Percentiles rank a stretch among this genome's conserved stretches.
Evolutionary conservation across 2,797 vertebrate species (phyloP).

Genomic region (Sebastes melanostomus): DNA sequence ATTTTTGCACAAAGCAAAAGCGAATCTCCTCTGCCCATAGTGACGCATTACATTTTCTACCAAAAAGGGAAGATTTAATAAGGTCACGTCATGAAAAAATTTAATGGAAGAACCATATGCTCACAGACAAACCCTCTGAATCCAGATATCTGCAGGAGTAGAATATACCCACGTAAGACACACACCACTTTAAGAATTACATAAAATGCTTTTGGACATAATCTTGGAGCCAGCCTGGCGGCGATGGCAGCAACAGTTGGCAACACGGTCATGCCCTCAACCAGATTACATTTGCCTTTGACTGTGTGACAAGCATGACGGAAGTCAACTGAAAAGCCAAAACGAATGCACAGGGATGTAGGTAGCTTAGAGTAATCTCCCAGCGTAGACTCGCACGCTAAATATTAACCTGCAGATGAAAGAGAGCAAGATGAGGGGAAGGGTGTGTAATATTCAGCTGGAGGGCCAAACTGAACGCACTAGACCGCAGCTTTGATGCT

Average conservation of each 20-base stretch:
- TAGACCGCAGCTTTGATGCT: slow-evolving; percentile 36
- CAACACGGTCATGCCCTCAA: slow-evolving; percentile 50
- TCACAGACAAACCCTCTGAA: slow-evolving; percentile 20
- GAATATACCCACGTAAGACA: slow-evolving; percentile 36
- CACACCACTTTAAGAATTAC: slow-evolving; percentile 54
- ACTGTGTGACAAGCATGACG: slow-evolving; percentile 39
- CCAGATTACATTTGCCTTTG: slow-evolving; percentile 66
- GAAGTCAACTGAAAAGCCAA: slow-evolving; percentile 41
- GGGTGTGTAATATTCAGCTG: slow-evolving; percentile 15
- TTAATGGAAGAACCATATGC: slow-evolving; percentile 3
- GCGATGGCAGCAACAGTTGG: slow-evolving; percentile 56
- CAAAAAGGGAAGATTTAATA: slow-evolving; percentile 55
- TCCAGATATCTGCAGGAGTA: slow-evolving; percentile 25
- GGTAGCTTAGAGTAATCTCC: slow-evolving; percentile 53
- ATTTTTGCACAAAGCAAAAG: slow-evolving; percentile 9
- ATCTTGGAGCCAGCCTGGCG: slow-evolving; percentile 54
- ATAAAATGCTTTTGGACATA: slow-evolving; percentile 64
- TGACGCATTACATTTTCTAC: slow-evolving; percentile 34
- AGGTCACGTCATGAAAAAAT: slow-evolving; percentile 38
- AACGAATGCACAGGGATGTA: slow-evolving; percentile 42
- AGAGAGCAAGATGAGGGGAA: slow-evolving; percentile 23
- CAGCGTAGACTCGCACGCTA: slow-evolving; percentile 11
- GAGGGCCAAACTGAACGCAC: slow-evolving; percentile 15
- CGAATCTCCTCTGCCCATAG: slow-evolving; percentile 38
- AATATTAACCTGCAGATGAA: slow-evolving; percentile 66